phyloP scores from a whole-genome alignment of 2,888 invertebrate genomes.

The Gandaritis pyraliata region DNA sequence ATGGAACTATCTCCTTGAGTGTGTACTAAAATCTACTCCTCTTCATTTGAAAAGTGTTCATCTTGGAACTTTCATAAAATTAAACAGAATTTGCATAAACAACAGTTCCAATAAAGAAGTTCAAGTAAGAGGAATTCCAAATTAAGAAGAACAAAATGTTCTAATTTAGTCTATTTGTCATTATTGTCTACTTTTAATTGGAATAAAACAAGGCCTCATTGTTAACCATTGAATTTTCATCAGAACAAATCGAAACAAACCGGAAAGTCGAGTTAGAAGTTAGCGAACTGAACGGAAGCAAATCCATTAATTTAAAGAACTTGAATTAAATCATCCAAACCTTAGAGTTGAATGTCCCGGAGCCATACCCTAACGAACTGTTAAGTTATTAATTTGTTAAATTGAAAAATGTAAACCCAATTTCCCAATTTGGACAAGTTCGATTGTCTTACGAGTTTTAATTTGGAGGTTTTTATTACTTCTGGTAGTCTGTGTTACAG shows the following conservation, averaged over 20 bases:
- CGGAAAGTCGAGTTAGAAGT: conserved; percentile 73
- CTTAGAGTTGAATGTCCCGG: conserved; percentile 57
- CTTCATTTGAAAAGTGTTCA: conserved; percentile 33
- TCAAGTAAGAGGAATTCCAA: conserved; percentile 11
- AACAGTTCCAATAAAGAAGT: too few relatives aligned
- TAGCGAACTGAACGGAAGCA: conserved; percentile 58
- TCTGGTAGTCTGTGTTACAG: conserved; percentile 35
- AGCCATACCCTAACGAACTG: conserved; percentile 56
- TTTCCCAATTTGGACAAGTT: conserved; percentile 42
- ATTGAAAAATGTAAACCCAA: conserved; percentile 55
- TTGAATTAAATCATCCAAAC: conserved; percentile 75
- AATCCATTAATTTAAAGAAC: conserved; percentile 77
- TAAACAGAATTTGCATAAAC: conserved; percentile 25
- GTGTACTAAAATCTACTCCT: conserved; percentile 40
- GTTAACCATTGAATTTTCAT: conserved; percentile 72
- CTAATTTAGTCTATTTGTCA: conserved; percentile 24
- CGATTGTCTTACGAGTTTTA: conserved; percentile 43
- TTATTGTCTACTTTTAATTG: conserved; percentile 29
- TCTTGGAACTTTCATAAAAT: conserved; percentile 38
- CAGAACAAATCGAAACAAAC: conserved; percentile 79
- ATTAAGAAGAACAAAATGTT: conserved; percentile 11
- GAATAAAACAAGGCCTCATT: conserved; percentile 47
- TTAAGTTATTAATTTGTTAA: conserved; percentile 53
- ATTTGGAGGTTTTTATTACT: conserved; percentile 41
- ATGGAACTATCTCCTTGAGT: conserved; percentile 42